Evolutionary conservation across 2,113 vertebrate genomes (phyloP), one percentile per base, ranked within the genome.

Genomic region (Zonotrichia leucophrys): DNA sequence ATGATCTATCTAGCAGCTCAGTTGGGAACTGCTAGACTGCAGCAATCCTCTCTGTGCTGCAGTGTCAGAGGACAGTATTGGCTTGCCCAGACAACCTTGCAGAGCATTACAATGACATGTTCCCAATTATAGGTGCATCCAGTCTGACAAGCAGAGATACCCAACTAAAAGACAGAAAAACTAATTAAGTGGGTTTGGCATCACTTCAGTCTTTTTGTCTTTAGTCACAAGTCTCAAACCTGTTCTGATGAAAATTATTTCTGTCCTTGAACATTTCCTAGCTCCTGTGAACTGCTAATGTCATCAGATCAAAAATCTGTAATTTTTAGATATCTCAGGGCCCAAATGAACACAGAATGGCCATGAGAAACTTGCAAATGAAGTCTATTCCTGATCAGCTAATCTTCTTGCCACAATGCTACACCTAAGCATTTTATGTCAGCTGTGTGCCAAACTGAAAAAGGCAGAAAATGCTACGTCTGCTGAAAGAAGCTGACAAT

Each of bases 221-320:
- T 81, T 11, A 74, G 39, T 63, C 47, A 78, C 25, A 49, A 68
- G 27, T 49, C 31, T 79, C 59, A 82, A 84, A 75, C 5, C 10
- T 55, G 20, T 67, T 87, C 60, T 81, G 46, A 91, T 11, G 2
- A 27, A 58, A 93, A 28, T 39, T 79, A 14, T 2, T n/a, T 16
- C 35, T 41, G 15, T 27, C 58, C 64, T 1, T 15, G 9, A 60
- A 60, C 11, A 41, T 31, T 44, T 77, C 27, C 30, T 67, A 67
- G 27, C 41, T 79, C 47, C 66, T 75, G 12, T 39, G 30, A 90
- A 70, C 25, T 63, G 35, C 64, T 53, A 78, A 53, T 44, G 19
- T n/a, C 28, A 87, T 30, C 0, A 81, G n/a, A 80, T 7, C 10
- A 70, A 66, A 86, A 73, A 56, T 44, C 6, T 0, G 0, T 33